These are phyloP conservation scores for Ormyrus rosae DNA, from an alignment of 2,888 invertebrate species.

Conservation along the genomic window DNA sequence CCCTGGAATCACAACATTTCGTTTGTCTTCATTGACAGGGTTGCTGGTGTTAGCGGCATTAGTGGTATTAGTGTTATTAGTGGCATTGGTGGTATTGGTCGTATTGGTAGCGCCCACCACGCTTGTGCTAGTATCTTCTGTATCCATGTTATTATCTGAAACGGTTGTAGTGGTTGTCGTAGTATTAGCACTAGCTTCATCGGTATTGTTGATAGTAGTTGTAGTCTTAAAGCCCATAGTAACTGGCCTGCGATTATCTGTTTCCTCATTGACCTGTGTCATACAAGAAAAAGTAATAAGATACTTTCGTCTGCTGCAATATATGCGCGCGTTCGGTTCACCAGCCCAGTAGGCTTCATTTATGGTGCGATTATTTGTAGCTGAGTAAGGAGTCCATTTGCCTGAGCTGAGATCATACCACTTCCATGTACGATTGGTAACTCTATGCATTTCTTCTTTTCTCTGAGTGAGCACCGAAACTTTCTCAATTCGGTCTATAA, in stretches of 20 bases:
- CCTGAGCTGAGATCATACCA: conserved; percentile 91
- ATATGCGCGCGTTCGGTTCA: conserved; percentile 83
- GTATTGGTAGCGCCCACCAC: too few relatives aligned
- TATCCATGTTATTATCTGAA: conserved; percentile 72
- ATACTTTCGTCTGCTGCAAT: conserved; percentile 85
- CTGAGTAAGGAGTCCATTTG: conserved; percentile 86
- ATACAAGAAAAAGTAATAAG: conserved; percentile 87
- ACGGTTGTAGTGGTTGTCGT: conserved; percentile 58
- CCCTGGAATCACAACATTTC: conserved; percentile 69
- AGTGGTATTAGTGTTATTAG: background rate
- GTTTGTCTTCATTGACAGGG: conserved; percentile 64
- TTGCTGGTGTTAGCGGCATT: background rate
- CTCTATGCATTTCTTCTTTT: conserved; percentile 80
- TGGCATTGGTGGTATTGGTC: too few relatives aligned
- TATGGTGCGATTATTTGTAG: conserved; percentile 84
- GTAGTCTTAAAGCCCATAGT: conserved; percentile 79
- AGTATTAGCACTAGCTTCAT: conserved; percentile 43
- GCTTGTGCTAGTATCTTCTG: conserved; percentile 67
- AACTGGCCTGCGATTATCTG: conserved; percentile 88
- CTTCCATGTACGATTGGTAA: conserved; percentile 83
- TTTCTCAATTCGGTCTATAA: conserved; percentile 87
- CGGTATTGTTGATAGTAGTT: conserved; percentile 23
- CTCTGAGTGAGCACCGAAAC: conserved; percentile 83
- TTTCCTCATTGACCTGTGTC: conserved; percentile 90
- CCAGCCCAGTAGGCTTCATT: conserved; percentile 87